Percentiles rank a stretch among this genome's conserved stretches.
Evolutionary conservation across 2,113 vertebrate species (phyloP).

Genomic region (Hyperopisus bebe): DNA sequence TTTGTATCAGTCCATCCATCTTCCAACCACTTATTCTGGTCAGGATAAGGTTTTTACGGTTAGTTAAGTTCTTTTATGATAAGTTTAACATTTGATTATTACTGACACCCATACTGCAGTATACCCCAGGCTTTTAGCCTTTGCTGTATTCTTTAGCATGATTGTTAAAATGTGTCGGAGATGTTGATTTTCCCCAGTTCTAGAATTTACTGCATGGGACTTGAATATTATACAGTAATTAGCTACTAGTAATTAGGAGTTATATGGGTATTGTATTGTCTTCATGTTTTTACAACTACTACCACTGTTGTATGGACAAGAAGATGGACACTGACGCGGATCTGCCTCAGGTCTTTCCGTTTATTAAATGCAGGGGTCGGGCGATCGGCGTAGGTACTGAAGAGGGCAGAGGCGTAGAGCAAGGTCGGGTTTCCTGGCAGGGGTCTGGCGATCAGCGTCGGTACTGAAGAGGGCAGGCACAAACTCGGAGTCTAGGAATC

Average conservation of each 20-base stretch:
- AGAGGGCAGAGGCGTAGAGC: too few species aligned
- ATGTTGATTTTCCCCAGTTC: background rate
- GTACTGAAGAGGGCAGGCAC: too few species aligned
- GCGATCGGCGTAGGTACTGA: too few species aligned
- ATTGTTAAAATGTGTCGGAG: background rate
- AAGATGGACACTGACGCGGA: too few species aligned
- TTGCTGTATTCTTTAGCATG: background rate
- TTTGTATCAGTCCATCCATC: background rate
- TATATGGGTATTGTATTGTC: background rate
- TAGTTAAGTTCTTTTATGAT: background rate
- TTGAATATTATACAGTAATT: background rate
- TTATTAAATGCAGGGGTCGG: too few species aligned
- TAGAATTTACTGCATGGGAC: background rate
- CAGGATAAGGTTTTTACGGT: background rate
- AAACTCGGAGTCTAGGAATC: too few species aligned
- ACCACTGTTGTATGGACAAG: background rate
- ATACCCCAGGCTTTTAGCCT: background rate
- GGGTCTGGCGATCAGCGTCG: too few species aligned
- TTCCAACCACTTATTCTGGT: background rate
- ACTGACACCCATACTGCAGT: background rate
- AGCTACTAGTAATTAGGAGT: background rate
- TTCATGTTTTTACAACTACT: background rate
- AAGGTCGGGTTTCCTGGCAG: too few species aligned
- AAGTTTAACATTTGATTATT: background rate
- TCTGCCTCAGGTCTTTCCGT: too few species aligned